Percentiles rank a stretch among this genome's conserved stretches.
Evolutionary conservation across 2,113 vertebrate species (phyloP).

Genomic region (Globicephala melas): DNA sequence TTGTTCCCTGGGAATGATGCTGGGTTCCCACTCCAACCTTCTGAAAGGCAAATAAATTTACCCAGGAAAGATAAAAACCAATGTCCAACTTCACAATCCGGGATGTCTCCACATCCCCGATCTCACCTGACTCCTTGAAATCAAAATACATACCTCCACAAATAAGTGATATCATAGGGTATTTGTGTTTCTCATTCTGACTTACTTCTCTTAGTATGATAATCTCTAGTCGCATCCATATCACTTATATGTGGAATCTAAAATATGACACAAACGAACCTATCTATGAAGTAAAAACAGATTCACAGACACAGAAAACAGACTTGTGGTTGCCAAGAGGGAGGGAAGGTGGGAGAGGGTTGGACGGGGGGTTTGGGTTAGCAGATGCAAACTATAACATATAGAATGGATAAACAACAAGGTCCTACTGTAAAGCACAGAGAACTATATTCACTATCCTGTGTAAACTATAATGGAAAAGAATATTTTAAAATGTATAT

Average conservation of each 20-base stretch:
- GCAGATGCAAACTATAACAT: not conserved
- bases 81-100: not conserved
- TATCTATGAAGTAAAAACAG: not conserved
- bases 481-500: not conserved
- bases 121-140: not conserved
- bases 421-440: not conserved
- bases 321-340: not conserved
- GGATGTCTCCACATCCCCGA: not conserved
- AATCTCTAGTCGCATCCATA: not conserved
- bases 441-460: not conserved
- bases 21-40: not conserved
- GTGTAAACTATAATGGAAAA: not conserved
- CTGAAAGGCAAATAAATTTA: not conserved
- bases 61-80: not conserved
- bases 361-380: not conserved
- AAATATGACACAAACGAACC: not conserved
- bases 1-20: not conserved
- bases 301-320: not conserved
- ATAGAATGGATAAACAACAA: not conserved
- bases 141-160: not conserved
- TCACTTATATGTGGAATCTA: not conserved
- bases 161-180: not conserved
- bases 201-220: not conserved
- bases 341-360: accelerated
- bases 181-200: not conserved